These are phyloP conservation scores for Sebastes fasciatus DNA, from an alignment of 2,113 vertebrate genomes.

Conservation along the genomic window DNA sequence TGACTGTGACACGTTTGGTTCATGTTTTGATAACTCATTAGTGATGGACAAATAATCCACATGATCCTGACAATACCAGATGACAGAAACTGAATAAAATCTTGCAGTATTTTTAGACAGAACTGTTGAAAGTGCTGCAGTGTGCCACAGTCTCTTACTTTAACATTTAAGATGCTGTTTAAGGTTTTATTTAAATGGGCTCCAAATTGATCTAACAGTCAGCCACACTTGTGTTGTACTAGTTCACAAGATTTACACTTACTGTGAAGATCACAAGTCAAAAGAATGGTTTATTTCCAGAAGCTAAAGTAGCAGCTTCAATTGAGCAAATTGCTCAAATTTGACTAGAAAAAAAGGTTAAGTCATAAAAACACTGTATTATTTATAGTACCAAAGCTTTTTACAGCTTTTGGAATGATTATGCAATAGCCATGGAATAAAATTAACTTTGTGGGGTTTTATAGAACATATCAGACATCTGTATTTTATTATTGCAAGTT, in stretches of 20 bases:
- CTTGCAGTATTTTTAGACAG: neutral
- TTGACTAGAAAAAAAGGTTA: neutral
- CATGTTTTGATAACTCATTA: constrained; percentile 1
- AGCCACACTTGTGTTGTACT: neutral
- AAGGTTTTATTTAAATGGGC: no score
- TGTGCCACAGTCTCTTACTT: neutral
- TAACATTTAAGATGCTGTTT: no score
- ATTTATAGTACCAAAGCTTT: neutral
- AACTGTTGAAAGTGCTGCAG: neutral
- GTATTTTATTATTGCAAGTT: neutral
- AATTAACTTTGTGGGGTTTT: neutral
- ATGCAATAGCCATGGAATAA: neutral
- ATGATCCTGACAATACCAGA: neutral
- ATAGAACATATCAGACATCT: neutral
- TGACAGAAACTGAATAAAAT: neutral
- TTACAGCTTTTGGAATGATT: neutral
- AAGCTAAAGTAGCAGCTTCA: neutral
- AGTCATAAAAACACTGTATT: no score
- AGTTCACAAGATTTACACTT: neutral
- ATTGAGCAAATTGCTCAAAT: neutral
- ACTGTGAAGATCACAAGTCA: neutral
- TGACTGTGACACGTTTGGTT: neutral
- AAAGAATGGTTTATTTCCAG: neutral
- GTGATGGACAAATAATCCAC: neutral
- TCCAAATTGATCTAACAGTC: no score